Base-by-base conservation (phyloP, 2,888 invertebrate species). In the Helobdella robusta region DNA sequence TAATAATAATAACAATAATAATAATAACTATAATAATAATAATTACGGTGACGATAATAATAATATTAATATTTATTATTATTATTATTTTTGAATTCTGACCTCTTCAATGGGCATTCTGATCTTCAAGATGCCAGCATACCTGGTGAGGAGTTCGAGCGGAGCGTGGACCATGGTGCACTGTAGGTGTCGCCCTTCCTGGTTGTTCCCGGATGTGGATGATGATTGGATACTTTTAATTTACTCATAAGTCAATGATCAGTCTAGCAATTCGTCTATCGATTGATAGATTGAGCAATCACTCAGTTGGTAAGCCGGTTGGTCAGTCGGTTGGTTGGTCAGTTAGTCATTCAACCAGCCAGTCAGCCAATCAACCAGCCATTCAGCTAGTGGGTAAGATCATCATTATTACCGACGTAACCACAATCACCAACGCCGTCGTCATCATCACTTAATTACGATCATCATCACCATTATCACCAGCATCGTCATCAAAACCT, bases 71-170 rank as follows among this genome's bases (percentile, higher is more conserved):
- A 50, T 18, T 50, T 18, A 50, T 8, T 20, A 20, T 20, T 50
- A 20, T 8, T 20, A 50, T 11, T 50, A 50, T 11, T 15, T 15
- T n/a, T 48, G 6, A 15, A n/a, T 56, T 1, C 44, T 15, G 2
- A 46, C 61, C 61, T 61, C 61, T 18, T 61, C 46, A 2, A 61
- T 61, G 2, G 61, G 61, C 30, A 61, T 32, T 11, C 44, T 58
- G 18, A 44, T 64, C 56, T 58, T 50, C 30, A 63, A n/a, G 15
- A 52, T 50, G 81, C 94, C 94, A 68, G 90, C 86, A 80, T 93
- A 93, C 73, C 90, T 84, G 71, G 87, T 84, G 61, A 93, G 80
- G 6, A 94, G 89, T 75, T 87, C 84, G 72, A 85, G 81, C 0
- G 93, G 90, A 0, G 90, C 89, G 79, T 63, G 50, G 15, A 63